These are phyloP conservation scores for Mesochorus sp. DNA, from an alignment of 2,888 invertebrate genomes.

Conservation along the genomic window DNA sequence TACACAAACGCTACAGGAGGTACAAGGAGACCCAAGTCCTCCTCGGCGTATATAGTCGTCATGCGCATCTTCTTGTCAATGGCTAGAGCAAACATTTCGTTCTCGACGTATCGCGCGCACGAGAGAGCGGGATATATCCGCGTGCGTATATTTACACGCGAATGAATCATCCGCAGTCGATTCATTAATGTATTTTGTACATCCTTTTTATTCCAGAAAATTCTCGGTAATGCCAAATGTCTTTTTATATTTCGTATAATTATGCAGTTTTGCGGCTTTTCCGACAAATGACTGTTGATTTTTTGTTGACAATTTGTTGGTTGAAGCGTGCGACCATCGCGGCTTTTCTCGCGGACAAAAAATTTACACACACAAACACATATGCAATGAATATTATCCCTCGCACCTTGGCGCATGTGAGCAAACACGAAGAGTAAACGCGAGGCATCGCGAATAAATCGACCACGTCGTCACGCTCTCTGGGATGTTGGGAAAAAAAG, in stretches of 20 bases:
- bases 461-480: slow-evolving; percentile 45
- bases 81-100: slow-evolving; percentile 49
- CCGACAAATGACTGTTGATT: too few relatives aligned
- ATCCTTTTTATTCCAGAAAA: not conserved
- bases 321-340: too few relatives aligned
- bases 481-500: slow-evolving; percentile 44
- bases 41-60: too few relatives aligned
- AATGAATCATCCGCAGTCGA: slow-evolving; percentile 41
- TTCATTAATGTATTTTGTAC: slow-evolving; percentile 19
- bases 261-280: not conserved
- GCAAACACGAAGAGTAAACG: slow-evolving; percentile 69
- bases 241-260: slow-evolving; percentile 12
- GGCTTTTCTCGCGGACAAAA: not conserved
- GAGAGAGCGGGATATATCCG: not conserved
- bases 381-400: slow-evolving; percentile 27
- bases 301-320: too few relatives aligned
- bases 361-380: too few relatives aligned
- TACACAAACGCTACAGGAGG: not conserved
- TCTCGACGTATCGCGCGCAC: slow-evolving; percentile 37
- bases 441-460: slow-evolving; percentile 48
- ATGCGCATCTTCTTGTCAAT: slow-evolving; percentile 42
- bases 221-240: too few relatives aligned
- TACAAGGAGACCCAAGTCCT: too few relatives aligned
- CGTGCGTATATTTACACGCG: not conserved
- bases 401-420: slow-evolving; percentile 67